A percentile compares a stretch with the other conserved stretches of the same genome.
Evolutionary conservation across 2,113 vertebrate species (phyloP).

Genomic region (Varanus komodoensis): DNA sequence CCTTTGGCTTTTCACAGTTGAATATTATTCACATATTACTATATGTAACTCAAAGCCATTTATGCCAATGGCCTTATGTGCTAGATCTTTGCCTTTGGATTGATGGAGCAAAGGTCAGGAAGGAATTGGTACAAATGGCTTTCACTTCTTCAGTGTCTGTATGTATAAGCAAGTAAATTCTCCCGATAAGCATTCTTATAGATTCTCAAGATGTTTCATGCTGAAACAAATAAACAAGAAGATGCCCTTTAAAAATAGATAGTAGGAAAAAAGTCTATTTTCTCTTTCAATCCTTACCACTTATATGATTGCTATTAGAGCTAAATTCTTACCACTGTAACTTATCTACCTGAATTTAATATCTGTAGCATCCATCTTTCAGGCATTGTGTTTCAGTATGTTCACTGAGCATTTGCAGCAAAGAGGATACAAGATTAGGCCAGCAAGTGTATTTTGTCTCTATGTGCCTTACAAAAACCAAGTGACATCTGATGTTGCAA

Average conservation of each 20-base stretch:
- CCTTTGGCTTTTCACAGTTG: slow-evolving; percentile 63
- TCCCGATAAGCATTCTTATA: slow-evolving; percentile 19
- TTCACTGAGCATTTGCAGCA: background rate
- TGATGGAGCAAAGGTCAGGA: slow-evolving; percentile 64
- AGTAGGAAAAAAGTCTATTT: background rate
- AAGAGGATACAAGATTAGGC: slow-evolving; percentile 33
- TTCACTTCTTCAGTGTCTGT: slow-evolving; percentile 48
- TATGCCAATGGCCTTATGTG: slow-evolving; percentile 41
- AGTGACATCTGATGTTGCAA: slow-evolving; percentile 23
- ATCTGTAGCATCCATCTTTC: background rate
- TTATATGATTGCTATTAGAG: background rate
- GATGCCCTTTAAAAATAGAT: slow-evolving; percentile 15
- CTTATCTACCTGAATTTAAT: slow-evolving; percentile 8
- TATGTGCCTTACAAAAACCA: slow-evolving; percentile 32
- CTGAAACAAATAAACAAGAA: background rate
- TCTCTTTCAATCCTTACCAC: background rate
- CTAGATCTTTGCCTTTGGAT: slow-evolving; percentile 51
- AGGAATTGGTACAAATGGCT: slow-evolving; percentile 34
- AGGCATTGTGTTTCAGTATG: slow-evolving; percentile 9
- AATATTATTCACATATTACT: slow-evolving; percentile 58
- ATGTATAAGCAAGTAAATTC: slow-evolving; percentile 41
- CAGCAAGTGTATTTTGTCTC: slow-evolving; percentile 3
- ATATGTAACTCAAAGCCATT: slow-evolving; percentile 58
- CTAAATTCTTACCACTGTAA: slow-evolving; percentile 26
- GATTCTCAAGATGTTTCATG: background rate